Evolutionary conservation across 2,888 invertebrate genomes (phyloP), one percentile per base, ranked within the genome.

Genomic region (Epinotia demarniana): DNA sequence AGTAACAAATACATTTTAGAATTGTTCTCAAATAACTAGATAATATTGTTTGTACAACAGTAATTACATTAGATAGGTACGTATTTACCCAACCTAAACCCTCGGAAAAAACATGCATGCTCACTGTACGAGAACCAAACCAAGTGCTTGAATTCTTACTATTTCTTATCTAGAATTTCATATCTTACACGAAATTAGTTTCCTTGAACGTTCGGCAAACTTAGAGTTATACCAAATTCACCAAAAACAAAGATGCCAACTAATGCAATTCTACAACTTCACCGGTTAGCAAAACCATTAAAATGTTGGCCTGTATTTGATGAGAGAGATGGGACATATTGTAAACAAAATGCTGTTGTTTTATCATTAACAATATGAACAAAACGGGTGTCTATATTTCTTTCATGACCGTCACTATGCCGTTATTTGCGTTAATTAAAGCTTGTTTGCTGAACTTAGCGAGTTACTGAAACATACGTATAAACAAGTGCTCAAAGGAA

Each of bases 391-490:
- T 57, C 57, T 74, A 63, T 70, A 18, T 70, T 75, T 63, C 64
- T 70, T 60, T 64, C 63, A 70, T 75, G 74, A 23, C 74, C 43
- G 70, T 75, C 74, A 64, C 70, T 75, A 63, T 70, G 9, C 6
- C 0, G 33, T 64, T 75, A 64, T 75, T 75, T 75, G 57, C 70
- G 64, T 70, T 70, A 75, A 64, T 70, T 75, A 70, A 75, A 60
- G 69, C 64, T 49, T 70, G 70, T 75, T 70, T 75, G 64, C 64
- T 60, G 49, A 75, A 75, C 58, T 75, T 64, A 58, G 39, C 18
- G 43, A 75, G 53, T 60, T 53, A 58, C 58, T 64, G 53, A 75
- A 64, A 23, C 70, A 75, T 49, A 13, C 46, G 46, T 39, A 63
- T 62, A 63, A 69, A 69, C 55, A 57, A 33, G 16, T 61, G n/a